phyloP scores from a whole-genome alignment of 2,888 invertebrate species.

The Meloe dianella region DNA sequence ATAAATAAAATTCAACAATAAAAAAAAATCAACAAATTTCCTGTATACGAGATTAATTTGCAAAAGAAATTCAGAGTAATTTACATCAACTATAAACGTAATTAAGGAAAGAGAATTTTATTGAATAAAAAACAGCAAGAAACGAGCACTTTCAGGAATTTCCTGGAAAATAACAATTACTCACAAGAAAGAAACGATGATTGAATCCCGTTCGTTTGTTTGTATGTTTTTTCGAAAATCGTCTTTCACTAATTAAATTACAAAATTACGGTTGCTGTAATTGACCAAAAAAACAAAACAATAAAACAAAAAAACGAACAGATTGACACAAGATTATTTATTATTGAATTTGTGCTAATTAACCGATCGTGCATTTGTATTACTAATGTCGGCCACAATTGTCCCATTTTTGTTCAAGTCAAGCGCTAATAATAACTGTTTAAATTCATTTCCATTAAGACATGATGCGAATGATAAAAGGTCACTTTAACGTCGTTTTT shows the following conservation, averaged over 20 bases:
- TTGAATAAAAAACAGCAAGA: background rate
- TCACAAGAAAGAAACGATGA: background rate
- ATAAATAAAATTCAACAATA: background rate
- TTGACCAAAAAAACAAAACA: too few species aligned
- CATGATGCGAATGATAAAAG: background rate
- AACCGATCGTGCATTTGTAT: background rate
- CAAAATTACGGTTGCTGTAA: background rate
- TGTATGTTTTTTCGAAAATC: background rate
- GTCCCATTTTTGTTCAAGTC: background rate
- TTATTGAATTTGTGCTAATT: background rate
- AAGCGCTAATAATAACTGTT: background rate
- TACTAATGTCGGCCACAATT: background rate
- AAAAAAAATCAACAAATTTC: background rate
- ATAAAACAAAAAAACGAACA: too few species aligned
- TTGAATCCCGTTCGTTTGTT: background rate
- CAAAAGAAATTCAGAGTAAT: background rate
- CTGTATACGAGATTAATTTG: background rate
- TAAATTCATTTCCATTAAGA: background rate
- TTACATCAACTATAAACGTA: background rate
- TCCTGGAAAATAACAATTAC: constrained; percentile 1
- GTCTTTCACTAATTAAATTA: background rate
- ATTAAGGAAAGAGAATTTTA: background rate
- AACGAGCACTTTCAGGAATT: background rate
- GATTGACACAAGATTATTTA: background rate
- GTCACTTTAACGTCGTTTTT: background rate